Percentiles rank a stretch among this genome's conserved stretches.
phyloP scores from a whole-genome alignment of 2,888 invertebrate species.

The Deroplatys truncata region DNA sequence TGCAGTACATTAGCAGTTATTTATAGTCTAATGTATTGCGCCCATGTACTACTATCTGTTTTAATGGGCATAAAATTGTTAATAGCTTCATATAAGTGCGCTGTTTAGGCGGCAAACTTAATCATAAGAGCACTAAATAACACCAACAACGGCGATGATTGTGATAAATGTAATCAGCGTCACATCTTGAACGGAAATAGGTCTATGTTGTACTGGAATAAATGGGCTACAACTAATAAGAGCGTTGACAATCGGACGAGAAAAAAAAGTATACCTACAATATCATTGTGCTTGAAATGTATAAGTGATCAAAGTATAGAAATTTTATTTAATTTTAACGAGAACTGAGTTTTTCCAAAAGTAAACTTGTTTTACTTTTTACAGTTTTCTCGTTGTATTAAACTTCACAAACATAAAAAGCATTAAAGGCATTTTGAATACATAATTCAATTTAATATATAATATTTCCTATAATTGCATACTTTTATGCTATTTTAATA shows the following conservation, averaged over 20 bases:
- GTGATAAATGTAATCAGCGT: background rate
- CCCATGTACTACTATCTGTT: background rate
- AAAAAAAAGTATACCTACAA: too few species aligned
- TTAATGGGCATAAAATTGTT: background rate
- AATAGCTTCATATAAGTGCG: background rate
- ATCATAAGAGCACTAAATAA: background rate
- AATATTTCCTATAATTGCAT: too few species aligned
- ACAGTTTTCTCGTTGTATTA: too few species aligned
- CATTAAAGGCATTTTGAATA: too few species aligned
- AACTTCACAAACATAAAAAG: too few species aligned
- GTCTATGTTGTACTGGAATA: background rate
- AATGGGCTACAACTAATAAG: background rate
- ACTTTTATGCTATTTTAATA: too few species aligned
- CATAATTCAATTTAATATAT: too few species aligned
- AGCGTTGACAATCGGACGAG: background rate
- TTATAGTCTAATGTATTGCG: background rate
- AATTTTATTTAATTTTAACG: too few species aligned
- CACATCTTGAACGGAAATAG: background rate
- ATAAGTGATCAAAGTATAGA: too few species aligned
- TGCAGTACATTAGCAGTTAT: background rate
- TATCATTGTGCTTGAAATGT: too few species aligned
- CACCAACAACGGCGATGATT: background rate
- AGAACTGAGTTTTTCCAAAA: too few species aligned
- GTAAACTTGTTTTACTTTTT: too few species aligned
- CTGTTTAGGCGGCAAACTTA: background rate